A percentile compares a stretch with the other conserved stretches of the same genome.
phyloP scores from a whole-genome alignment of 2,888 invertebrate genomes.

The Nephrotoma appendiculata region DNA sequence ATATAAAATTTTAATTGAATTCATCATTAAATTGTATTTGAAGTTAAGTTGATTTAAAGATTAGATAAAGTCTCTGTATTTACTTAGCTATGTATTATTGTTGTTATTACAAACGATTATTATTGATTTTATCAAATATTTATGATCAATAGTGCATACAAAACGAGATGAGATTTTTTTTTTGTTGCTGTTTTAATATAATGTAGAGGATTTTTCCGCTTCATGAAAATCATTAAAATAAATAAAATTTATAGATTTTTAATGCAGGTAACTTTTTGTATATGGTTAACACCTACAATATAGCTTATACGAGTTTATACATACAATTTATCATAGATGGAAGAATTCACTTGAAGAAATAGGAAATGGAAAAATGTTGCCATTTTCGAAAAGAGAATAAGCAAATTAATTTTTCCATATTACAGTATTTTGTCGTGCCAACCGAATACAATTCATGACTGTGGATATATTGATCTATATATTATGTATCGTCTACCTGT shows the following conservation, averaged over 20 bases:
- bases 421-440: not conserved
- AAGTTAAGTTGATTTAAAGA: not conserved
- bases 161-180: not conserved
- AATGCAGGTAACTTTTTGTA: not conserved
- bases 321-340: not conserved
- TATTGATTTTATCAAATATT: not conserved
- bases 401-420: not conserved
- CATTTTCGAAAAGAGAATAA: not conserved
- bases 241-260: not conserved
- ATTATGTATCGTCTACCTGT: not conserved
- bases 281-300: not conserved
- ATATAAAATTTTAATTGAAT: not conserved
- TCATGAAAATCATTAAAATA: not conserved
- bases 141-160: not conserved
- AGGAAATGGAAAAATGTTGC: not conserved
- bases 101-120: not conserved
- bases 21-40: not conserved
- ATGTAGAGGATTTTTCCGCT: not conserved
- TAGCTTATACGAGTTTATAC: not conserved
- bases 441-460: not conserved
- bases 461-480: not conserved
- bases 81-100: not conserved
- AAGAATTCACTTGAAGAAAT: not conserved
- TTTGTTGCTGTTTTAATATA: not conserved
- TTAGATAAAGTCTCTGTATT: not conserved